Evolutionary conservation across 1,140 invertebrate species (phyloP), one percentile per base, ranked within the genome.

Genomic region (Drosophila takahashii): DNA sequence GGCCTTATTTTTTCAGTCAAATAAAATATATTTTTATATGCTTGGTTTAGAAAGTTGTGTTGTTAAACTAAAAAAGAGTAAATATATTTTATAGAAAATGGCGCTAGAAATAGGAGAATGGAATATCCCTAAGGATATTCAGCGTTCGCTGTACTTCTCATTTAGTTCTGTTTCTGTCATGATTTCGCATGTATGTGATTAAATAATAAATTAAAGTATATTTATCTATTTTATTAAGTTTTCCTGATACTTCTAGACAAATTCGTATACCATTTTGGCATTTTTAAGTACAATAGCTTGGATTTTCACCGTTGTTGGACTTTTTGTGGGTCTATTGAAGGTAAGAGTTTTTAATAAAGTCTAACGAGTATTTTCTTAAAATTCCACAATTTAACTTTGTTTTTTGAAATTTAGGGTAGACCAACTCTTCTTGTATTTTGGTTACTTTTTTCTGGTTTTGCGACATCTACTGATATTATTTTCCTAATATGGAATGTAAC

Each of bases 401-500:
- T 2, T 2, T n/a, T 3, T 13, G 7, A 60, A n/a, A 36, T 34
- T 34, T 13, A 84, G 80, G 0, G 13, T 0, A 36, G 32, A 9
- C 13, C 47, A 5, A 10, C 2, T 2, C 32, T 77, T n/a, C 27
- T 79, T 1, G 1, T 47, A 6, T 58, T 37, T 47, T 84, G 80
- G 80, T 13, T 84, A 13, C 29, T 76, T 11, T 84, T 77, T 22
- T 41, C 76, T 15, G 2, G 36, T 1, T 9, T 79, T 50, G 80
- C 61, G 4, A 27, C 65, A 36, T 4, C 50, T 4, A 18, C 45
- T 6, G 56, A 84, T n/a, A 60, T 61, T 26, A 15, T 54, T 2
- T 41, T 51, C 41, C 42, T 84, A 6, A 15, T 79, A 0, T 77
- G 61, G 71, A 57, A 47, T 16, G 62, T 84, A 3, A 2, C 26